Base-by-base conservation (phyloP, 1,140 invertebrate species). In the Nixonia krombeini region DNA sequence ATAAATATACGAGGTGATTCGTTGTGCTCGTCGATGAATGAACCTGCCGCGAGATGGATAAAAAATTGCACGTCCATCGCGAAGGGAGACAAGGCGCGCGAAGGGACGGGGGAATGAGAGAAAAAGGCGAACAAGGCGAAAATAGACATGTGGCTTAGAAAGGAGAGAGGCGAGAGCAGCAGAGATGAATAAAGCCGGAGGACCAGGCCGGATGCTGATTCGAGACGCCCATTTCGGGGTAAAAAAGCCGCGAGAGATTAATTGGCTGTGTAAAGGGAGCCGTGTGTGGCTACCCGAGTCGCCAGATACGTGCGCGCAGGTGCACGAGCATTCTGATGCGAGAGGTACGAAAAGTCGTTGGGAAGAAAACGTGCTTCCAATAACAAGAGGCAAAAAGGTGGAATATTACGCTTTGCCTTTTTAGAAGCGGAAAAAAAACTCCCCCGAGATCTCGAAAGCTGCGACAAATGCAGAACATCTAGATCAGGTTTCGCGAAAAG, bases 131-230 rank as follows among this genome's bases (percentile, higher is more conserved):
- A 4, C 12, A 33, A 10, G 31, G 13, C 15, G 13, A 18, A 38
- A 13, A 42, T 6, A 28, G 18, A 66, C 17, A 29, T 7, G 25
- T 16, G 40, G 23, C 17, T 38, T 40, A 38, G n/a, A 37, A 51
- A 45, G 44, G 28, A 55, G 29, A 65, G 51, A 33, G 15, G 15
- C 2, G 13, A 35, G 15, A 15, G 13, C 12, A 35, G 31, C 28
- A 29, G 28, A 29, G 28, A 29, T 29, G 31, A 35, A 35, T 35
- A 35, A 35, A 35, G 28, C 7, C 10, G 28, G 28, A 29, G 28
- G 8, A 13, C 49, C 53, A 23, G 56, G 38, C 15, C 38, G 29
- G 21, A 33, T 25, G 46, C 46, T 46, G 40, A 38, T 49, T 35
- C 31, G 31, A 35, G 13, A 35, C 31, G 31, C 31, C 31, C 31